phyloP scores from a whole-genome alignment of 2,113 vertebrate species.

The Ictalurus punctatus region DNA sequence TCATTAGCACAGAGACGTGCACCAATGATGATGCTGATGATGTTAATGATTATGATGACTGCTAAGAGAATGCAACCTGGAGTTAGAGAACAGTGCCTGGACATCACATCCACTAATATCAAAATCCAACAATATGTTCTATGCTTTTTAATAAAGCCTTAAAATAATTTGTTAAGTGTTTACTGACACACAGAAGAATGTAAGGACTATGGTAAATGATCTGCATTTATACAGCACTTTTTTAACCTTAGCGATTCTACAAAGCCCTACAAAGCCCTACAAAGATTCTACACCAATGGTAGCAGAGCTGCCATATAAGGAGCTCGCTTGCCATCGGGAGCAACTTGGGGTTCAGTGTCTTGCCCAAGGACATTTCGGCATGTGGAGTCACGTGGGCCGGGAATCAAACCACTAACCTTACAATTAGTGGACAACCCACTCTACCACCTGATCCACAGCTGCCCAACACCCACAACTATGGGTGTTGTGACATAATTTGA shows the following conservation, averaged over 20 bases:
- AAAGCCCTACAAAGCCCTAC: no score
- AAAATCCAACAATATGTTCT: not conserved
- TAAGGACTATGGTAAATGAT: not conserved
- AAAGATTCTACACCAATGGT: no score
- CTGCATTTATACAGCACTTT: no score
- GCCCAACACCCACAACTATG: not conserved
- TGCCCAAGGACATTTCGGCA: no score
- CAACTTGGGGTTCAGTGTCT: no score
- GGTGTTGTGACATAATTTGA: not conserved
- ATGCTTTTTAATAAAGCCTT: not conserved
- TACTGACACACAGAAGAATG: not conserved
- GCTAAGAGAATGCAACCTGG: not conserved
- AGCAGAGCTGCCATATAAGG: no score
- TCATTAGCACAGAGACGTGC: conserved; percentile 28
- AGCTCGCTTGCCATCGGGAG: no score
- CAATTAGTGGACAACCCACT: no score
- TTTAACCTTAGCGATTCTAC: no score
- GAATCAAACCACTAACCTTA: no score
- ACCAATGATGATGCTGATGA: conserved; percentile 15
- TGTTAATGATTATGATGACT: conserved; percentile 12
- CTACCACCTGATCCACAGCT: no score
- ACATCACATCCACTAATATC: not conserved
- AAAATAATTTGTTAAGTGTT: not conserved
- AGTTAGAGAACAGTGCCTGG: not conserved
- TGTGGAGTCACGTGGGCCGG: no score